phyloP scores from a whole-genome alignment of 2,797 vertebrate genomes.

The Argyrosomus regius region DNA sequence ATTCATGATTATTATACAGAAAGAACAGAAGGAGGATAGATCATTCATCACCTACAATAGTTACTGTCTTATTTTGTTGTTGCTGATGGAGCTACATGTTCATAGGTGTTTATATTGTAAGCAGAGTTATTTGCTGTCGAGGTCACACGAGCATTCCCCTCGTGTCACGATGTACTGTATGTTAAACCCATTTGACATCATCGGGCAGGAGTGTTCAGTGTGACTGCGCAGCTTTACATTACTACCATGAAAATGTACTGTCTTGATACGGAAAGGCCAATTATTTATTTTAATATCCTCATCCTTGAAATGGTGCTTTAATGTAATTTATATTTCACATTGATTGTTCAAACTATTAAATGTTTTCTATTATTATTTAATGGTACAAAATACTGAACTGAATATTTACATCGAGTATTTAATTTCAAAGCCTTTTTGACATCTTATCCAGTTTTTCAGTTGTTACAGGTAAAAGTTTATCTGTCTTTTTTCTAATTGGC shows the following conservation, averaged over 20 bases:
- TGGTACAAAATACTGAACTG: slow-evolving; percentile 69
- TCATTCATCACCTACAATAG: slow-evolving; percentile 30
- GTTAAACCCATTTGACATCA: slow-evolving; percentile 44
- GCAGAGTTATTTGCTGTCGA: slow-evolving; percentile 58
- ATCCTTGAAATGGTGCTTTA: slow-evolving; percentile 89
- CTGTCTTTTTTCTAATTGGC: slow-evolving; percentile 72
- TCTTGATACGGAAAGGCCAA: slow-evolving; percentile 80
- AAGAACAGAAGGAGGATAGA: slow-evolving; percentile 31
- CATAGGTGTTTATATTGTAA: slow-evolving; percentile 57
- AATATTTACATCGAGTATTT: slow-evolving; percentile 76
- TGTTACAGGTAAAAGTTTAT: slow-evolving; percentile 62
- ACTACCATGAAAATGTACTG: slow-evolving; percentile 70
- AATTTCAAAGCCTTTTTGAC: slow-evolving; percentile 72
- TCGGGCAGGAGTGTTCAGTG: slow-evolving; percentile 49
- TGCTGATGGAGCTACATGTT: slow-evolving; percentile 44
- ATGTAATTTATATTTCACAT: slow-evolving; percentile 87
- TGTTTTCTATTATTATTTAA: slow-evolving; percentile 82
- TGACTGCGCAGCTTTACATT: slow-evolving; percentile 71
- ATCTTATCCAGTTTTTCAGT: slow-evolving; percentile 68
- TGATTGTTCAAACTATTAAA: slow-evolving; percentile 79
- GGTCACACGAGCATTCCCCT: slow-evolving; percentile 44
- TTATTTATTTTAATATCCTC: slow-evolving; percentile 88
- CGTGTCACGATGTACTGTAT: slow-evolving; percentile 39
- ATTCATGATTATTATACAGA: slow-evolving; percentile 13
- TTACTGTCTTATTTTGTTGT: slow-evolving; percentile 48